Conservation (phyloP, 2,797 vertebrate species). For the Lagorchestes hirsutus region DNA sequence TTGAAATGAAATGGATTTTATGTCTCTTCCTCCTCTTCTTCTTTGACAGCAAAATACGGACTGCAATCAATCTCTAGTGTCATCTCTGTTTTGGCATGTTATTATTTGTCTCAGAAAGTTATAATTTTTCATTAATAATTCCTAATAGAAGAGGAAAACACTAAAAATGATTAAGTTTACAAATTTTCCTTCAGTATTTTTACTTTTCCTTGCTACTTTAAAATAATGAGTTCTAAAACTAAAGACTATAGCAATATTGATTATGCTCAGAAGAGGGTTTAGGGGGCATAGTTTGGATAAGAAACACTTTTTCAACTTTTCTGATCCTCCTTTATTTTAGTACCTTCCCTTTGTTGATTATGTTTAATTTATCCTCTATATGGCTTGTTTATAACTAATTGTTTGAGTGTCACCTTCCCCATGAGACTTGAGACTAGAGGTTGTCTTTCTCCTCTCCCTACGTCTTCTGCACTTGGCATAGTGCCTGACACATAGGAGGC, state of each 20-base stretch:
- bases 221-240: background rate
- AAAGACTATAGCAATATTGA: background rate
- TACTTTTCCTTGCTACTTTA: background rate
- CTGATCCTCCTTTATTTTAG: background rate
- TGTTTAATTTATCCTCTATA: background rate
- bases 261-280: background rate
- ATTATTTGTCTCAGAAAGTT: background rate
- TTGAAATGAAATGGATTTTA: background rate
- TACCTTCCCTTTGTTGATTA: background rate
- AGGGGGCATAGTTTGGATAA: background rate
- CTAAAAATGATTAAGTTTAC: background rate
- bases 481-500: background rate
- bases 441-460: background rate
- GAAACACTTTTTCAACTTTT: background rate
- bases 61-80: background rate
- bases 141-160: background rate
- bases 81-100: background rate
- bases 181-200: background rate
- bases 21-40: background rate
- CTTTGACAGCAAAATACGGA: background rate
- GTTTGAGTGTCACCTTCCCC: background rate
- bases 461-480: background rate
- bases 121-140: background rate
- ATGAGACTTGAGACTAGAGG: background rate
- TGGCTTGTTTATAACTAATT: background rate